Evolutionary conservation across 2,888 invertebrate species (phyloP).

Genomic region (Itoplectis maculator): DNA sequence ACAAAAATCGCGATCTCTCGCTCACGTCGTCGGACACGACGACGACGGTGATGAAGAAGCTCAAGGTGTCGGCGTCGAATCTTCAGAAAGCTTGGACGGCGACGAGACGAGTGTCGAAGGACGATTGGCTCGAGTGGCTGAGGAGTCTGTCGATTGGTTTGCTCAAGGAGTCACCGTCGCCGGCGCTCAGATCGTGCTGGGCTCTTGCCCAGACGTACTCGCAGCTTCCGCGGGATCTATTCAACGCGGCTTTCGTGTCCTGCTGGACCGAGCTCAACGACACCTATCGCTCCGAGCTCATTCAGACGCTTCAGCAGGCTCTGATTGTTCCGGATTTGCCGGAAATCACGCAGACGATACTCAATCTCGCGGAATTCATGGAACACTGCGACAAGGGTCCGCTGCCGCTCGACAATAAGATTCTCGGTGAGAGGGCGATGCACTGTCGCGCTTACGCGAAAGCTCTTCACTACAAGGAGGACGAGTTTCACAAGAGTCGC

Average conservation of each 20-base stretch:
- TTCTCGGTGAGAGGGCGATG: constrained; percentile 97
- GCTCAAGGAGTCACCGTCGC: constrained; percentile 97
- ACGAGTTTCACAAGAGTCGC: constrained; percentile 94
- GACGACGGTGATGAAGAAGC: constrained; percentile 91
- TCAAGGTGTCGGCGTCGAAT: constrained; percentile 93
- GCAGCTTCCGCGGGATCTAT: constrained; percentile 97
- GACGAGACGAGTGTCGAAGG: constrained; percentile 96
- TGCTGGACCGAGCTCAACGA: constrained; percentile 98
- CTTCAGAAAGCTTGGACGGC: constrained; percentile 97
- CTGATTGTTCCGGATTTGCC: constrained; percentile 96
- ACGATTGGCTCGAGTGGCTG: constrained; percentile 99
- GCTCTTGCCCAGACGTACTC: constrained; percentile 97
- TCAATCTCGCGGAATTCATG: constrained; percentile 99
- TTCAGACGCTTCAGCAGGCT: constrained; percentile 94
- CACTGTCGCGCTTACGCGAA: constrained; percentile 95
- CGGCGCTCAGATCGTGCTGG: constrained; percentile 96
- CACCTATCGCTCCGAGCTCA: constrained; percentile 92
- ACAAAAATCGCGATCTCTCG: constrained; percentile 89
- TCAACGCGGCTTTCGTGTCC: constrained; percentile 99
- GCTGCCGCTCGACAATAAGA: constrained; percentile 93
- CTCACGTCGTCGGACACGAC: constrained; percentile 89
- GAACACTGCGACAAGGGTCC: constrained; percentile 99
- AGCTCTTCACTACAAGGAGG: constrained; percentile 95
- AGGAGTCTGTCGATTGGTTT: constrained; percentile 96
- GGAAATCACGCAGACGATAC: constrained; percentile 97